phyloP scores from a whole-genome alignment of 2,113 vertebrate species.

The Sylvilagus bachmani region DNA sequence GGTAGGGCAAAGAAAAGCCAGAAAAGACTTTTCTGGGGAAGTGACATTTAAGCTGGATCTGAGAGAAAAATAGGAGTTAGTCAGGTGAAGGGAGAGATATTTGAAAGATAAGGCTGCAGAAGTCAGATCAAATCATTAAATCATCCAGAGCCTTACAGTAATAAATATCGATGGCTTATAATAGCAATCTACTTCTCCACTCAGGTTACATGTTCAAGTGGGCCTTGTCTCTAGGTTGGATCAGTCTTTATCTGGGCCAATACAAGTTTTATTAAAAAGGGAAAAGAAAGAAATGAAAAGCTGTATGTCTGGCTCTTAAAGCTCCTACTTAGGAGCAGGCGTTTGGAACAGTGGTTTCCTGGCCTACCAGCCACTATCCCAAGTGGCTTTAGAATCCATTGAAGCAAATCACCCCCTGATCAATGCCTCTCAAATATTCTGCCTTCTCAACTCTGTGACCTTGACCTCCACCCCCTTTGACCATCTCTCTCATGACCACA shows the following conservation, averaged over 20 bases:
- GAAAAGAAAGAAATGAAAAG: constrained; percentile 5
- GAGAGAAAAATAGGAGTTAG: constrained; percentile 46
- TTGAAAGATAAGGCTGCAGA: neutral
- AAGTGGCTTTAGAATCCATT: neutral
- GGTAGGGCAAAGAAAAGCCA: neutral
- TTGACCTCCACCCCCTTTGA: neutral
- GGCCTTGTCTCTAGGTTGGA: neutral
- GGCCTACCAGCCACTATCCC: neutral
- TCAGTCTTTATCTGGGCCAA: constrained; percentile 19
- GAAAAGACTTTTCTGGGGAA: constrained; percentile 18
- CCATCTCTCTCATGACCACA: neutral
- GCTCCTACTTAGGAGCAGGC: constrained; percentile 14
- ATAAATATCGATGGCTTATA: constrained; percentile 17
- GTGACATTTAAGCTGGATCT: constrained; percentile 38
- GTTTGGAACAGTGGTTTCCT: neutral
- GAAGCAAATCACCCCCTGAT: neutral
- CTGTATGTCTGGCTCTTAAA: neutral
- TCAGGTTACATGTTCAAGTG: neutral
- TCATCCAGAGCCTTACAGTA: constrained; percentile 47
- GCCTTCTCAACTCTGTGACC: neutral
- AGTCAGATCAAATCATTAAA: constrained; percentile 47
- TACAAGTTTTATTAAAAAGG: neutral
- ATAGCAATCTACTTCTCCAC: neutral
- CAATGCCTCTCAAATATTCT: neutral
- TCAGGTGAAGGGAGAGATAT: neutral